Evolutionary conservation across 1,140 invertebrate genomes (phyloP).

Genomic region (Bemisia tabaci): DNA sequence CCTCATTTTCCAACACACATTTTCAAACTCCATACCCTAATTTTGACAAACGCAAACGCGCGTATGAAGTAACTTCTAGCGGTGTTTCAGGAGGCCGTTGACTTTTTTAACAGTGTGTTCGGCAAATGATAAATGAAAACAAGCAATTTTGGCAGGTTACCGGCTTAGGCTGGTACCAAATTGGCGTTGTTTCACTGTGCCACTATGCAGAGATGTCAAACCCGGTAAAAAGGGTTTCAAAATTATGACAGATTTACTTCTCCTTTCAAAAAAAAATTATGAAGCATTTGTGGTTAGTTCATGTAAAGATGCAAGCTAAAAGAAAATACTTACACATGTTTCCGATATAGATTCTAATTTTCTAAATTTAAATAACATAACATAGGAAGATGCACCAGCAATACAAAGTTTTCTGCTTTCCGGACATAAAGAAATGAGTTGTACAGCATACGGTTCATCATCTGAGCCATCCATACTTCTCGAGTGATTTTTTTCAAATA

Average conservation of each 20-base stretch:
- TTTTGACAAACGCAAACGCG: too few species aligned
- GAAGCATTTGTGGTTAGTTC: too few species aligned
- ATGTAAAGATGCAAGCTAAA: neutral
- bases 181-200: neutral
- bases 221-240: neutral
- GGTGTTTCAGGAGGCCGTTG: too few species aligned
- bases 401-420: slow-evolving; percentile 82
- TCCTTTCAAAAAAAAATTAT: too few species aligned
- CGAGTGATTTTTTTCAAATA: slow-evolving; percentile 62
- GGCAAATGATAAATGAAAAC: too few species aligned
- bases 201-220: neutral
- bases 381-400: slow-evolving; percentile 79
- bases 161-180: neutral
- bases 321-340: slow-evolving; percentile 50
- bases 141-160: neutral
- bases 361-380: slow-evolving; percentile 89
- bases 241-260: too few species aligned
- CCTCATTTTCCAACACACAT: too few species aligned
- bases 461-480: slow-evolving; percentile 39
- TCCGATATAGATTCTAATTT: slow-evolving; percentile 78
- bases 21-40: too few species aligned
- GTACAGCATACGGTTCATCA: slow-evolving; percentile 87
- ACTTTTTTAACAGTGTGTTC: too few species aligned
- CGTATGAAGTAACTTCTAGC: too few species aligned
- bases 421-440: slow-evolving; percentile 79